Evolutionary conservation across 2,888 invertebrate genomes (phyloP).

Genomic region (Busseola fusca): DNA sequence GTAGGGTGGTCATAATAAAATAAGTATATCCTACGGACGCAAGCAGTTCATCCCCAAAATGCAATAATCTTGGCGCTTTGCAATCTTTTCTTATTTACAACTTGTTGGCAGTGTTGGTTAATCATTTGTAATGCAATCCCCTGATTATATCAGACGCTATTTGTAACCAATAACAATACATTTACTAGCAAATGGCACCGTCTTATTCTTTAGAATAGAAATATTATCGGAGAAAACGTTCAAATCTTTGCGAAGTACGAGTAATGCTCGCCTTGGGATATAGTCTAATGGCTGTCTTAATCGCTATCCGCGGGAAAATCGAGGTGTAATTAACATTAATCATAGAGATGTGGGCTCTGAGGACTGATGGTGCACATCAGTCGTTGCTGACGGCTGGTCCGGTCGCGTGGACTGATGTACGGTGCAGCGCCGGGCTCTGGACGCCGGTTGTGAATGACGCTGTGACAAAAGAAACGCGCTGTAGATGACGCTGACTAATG

Average conservation of each 20-base stretch:
- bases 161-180: conserved; percentile 11
- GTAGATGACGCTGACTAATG: conserved; percentile 77
- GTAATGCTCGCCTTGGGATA: conserved; percentile 80
- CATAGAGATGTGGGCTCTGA: conserved; percentile 79
- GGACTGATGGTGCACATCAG: conserved; percentile 81
- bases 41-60: too few relatives aligned
- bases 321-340: conserved; percentile 86
- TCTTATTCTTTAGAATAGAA: conserved; percentile 29
- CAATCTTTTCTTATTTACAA: conserved; percentile 31
- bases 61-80: conserved; percentile 40
- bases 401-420: conserved; percentile 62
- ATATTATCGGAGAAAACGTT: conserved; percentile 56
- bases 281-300: conserved; percentile 80
- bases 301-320: conserved; percentile 79
- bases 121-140: conserved; percentile 16
- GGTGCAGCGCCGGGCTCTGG: conserved; percentile 32
- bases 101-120: conserved; percentile 13
- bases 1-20: too few relatives aligned
- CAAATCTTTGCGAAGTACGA: conserved; percentile 69
- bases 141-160: conserved; percentile 18
- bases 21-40: too few relatives aligned
- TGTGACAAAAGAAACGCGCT: conserved; percentile 77
- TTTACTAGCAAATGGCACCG: conserved; percentile 1
- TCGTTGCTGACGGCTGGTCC: conserved; percentile 65
- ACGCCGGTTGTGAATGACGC: conserved; percentile 71